Base-by-base conservation (phyloP, 2,888 invertebrate genomes). In the Melipona bicolor region DNA sequence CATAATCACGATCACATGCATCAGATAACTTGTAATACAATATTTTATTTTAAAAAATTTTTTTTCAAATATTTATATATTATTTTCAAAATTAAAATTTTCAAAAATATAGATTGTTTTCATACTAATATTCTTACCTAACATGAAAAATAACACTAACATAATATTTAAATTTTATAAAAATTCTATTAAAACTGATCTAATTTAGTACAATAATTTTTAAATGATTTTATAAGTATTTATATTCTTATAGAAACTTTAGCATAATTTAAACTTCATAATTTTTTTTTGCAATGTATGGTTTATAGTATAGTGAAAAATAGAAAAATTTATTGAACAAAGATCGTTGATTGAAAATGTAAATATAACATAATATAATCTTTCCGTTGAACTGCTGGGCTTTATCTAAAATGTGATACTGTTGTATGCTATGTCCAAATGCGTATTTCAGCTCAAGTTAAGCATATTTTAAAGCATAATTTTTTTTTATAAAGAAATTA, bases 331-430 rank as follows among this genome's bases (percentile, higher is more conserved):
- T 52, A 68, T 32, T 49, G 13, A 73, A 74, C 17, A 54, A 43
- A 68, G 27, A 79, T 68, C 62, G 56, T 62, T 43, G 32, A 27
- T 75, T 79, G 72, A 71, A 74, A 56, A 43, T 84, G 79, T 84
- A 84, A 77, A 85, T 80, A 85, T 85, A 77, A 70, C 54, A 79
- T 74, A 74, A 79, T 64, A 79, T 74, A 74, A 79, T 64, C 59
- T 69, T 68, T 68, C 65, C 54, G 64, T 80, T 76, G 70, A 61
- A 71, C 54, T 73, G 43, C 74, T 71, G 77, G 71, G 72, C 67
- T 70, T 81, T 85, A 67, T 80, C 67, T 67, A 79, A 69, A 84
- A 85, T 85, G 84, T 85, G 84, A 85, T 85, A 85, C 56, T 74
- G 64, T 79, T 79, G 32, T 76, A 74, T 54, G 59, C 50, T 81